These are phyloP conservation scores for Venustaconcha ellipsiformis DNA, from an alignment of 1,140 invertebrate species.

Conservation along the genomic window DNA sequence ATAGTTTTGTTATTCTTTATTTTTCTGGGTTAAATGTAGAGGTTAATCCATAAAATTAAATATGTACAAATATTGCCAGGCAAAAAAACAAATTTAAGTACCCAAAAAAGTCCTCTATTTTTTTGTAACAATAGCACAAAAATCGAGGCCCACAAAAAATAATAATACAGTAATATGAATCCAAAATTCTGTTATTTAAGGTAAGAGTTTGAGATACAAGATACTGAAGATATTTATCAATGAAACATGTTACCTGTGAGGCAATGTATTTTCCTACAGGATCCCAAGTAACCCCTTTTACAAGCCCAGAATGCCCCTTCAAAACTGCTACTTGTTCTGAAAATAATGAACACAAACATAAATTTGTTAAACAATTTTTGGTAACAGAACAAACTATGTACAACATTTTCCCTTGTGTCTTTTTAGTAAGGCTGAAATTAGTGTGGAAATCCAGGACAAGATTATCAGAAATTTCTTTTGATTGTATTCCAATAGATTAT, in stretches of 20 bases:
- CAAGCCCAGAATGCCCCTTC: slow-evolving; percentile 91
- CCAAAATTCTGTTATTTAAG: too few relatives aligned
- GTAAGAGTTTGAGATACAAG: too few relatives aligned
- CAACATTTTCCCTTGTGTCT: neutral
- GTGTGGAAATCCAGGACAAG: neutral
- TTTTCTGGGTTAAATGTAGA: too few relatives aligned
- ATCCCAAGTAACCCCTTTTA: slow-evolving; percentile 97
- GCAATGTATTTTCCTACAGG: slow-evolving; percentile 97
- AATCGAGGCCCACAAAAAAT: too few relatives aligned
- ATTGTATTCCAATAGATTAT: neutral
- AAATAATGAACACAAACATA: slow-evolving; percentile 1
- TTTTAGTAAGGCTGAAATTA: neutral
- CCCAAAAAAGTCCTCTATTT: too few relatives aligned
- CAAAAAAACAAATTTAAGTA: too few relatives aligned
- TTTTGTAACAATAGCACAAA: too few relatives aligned
- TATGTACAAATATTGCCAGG: too few relatives aligned
- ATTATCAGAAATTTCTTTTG: neutral
- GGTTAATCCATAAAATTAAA: too few relatives aligned
- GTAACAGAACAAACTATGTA: neutral
- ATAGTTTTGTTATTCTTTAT: too few relatives aligned
- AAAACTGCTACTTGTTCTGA: slow-evolving; percentile 73
- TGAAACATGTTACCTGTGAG: slow-evolving; percentile 76
- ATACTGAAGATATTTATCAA: too few relatives aligned
- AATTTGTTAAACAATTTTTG: neutral
- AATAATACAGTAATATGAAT: too few relatives aligned